Evolutionary conservation across 2,113 vertebrate species (phyloP), one percentile per base, ranked within the genome.

Genomic region (Ginglymostoma cirratum): DNA sequence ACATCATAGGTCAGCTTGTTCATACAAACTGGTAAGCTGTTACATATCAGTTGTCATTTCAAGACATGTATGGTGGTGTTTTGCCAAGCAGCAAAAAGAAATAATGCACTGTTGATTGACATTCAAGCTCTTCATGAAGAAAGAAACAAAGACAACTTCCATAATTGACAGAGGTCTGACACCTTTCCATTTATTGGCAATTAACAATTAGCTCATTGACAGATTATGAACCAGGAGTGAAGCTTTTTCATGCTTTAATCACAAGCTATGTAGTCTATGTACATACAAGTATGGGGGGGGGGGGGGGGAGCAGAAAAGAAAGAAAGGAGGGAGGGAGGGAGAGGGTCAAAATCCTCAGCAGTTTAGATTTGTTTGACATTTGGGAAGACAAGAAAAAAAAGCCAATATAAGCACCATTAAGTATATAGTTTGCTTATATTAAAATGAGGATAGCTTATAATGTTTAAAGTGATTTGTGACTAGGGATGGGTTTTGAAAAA

Each of bases 181-280:
- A 76, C 94, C 48, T 95, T 95, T 95, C 94, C 94, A 95, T 95
- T 95, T 95, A 95, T 95, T 95, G 94, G 94, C 94, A 95, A 95
- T 72, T 95, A 76, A 95, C 52, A 90, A 6, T 95, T 95, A 95
- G 67, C 94, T 95, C 24, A 95, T 90, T 65, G 69, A 95, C 69
- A 72, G 48, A 55, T 61, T 70, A 95, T 95, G 94, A 95, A 95
- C 69, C 67, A 95, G 69, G 94, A 95, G 48, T 95, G 94, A 76
- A 95, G 94, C 94, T 72, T 52, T 48, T 72, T 42, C 94, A 95
- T 95, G 94, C 94, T 95, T 95, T 95, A 95, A 95, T 76, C 94
- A 95, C 69, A 95, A 95, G 94, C 94, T 76, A 95, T 70, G 93
- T 72, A 95, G 48, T 55, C 86, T 69, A 90, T 65, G 61, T 70